Percentiles rank a stretch among this genome's conserved stretches.
phyloP scores from a whole-genome alignment of 2,797 vertebrate genomes.

The Hapalemur alaotrensis region DNA sequence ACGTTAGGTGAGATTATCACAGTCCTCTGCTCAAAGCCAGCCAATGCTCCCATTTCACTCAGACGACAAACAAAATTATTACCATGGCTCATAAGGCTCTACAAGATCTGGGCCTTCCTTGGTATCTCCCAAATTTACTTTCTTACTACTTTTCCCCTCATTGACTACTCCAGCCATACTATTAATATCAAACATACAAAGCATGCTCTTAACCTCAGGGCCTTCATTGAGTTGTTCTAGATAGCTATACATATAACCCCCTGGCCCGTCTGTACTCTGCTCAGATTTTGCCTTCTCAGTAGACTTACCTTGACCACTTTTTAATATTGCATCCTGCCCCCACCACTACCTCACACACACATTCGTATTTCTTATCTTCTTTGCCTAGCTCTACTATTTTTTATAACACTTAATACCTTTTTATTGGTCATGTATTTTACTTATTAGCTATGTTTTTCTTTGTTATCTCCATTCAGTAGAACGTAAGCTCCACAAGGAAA shows the following conservation, averaged over 20 bases:
- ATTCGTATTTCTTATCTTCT: background rate
- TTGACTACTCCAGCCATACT: background rate
- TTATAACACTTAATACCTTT: background rate
- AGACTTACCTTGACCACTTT: background rate
- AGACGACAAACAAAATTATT: background rate
- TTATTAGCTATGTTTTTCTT: background rate
- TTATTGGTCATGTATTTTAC: background rate
- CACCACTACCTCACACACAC: background rate
- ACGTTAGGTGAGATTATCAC: background rate
- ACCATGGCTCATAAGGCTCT: background rate
- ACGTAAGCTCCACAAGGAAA: background rate
- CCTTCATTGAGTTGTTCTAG: background rate
- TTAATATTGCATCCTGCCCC: background rate
- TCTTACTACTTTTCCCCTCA: background rate
- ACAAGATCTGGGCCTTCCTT: background rate
- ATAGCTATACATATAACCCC: background rate
- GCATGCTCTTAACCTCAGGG: fast-evolving
- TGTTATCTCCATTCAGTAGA: background rate
- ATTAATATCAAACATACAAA: background rate
- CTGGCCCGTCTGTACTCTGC: background rate
- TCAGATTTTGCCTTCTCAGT: background rate
- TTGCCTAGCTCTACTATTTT: background rate
- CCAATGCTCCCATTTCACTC: background rate
- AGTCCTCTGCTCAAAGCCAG: background rate
- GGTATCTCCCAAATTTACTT: background rate